Percentiles rank a stretch among this genome's conserved stretches.
phyloP scores from a whole-genome alignment of 2,888 invertebrate genomes.

The Diogma glabrata region DNA sequence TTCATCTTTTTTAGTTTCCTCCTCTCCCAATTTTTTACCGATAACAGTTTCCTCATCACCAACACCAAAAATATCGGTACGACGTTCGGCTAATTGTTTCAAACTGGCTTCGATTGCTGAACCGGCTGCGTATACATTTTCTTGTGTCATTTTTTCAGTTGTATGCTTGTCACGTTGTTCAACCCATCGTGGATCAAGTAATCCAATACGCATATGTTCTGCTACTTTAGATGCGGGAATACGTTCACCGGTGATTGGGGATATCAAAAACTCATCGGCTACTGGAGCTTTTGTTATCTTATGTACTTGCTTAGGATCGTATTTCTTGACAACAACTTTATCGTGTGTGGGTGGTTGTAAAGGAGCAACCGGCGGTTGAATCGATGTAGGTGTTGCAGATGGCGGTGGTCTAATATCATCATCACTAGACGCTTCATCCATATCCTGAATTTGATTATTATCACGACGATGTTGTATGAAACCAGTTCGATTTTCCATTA shows the following conservation, averaged over 20 bases:
- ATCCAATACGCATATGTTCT: constrained; percentile 94
- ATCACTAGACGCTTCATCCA: constrained; percentile 82
- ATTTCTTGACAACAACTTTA: constrained; percentile 91
- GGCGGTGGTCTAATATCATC: constrained; percentile 39
- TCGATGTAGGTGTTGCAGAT: constrained; percentile 23
- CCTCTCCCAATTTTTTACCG: constrained; percentile 94
- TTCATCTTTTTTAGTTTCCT: constrained; percentile 74
- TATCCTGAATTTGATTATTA: constrained; percentile 66
- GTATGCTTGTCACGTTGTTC: constrained; percentile 91
- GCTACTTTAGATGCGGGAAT: constrained; percentile 96
- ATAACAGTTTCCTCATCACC: constrained; percentile 98
- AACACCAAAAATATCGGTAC: constrained; percentile 99
- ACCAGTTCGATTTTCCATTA: constrained; percentile 51
- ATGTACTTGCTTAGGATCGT: constrained; percentile 81
- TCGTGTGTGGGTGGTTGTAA: constrained; percentile 80
- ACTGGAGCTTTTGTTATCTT: constrained; percentile 48
- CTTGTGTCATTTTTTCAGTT: constrained; percentile 87
- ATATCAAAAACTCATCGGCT: constrained; percentile 86
- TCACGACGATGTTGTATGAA: constrained; percentile 25
- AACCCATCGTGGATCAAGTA: constrained; percentile 94
- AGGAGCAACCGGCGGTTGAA: constrained; percentile 40
- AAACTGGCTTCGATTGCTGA: constrained; percentile 93
- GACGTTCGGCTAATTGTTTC: constrained; percentile 91
- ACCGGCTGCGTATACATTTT: constrained; percentile 46
- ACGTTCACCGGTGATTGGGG: constrained; percentile 95